phyloP scores from a whole-genome alignment of 2,888 invertebrate species.

The Crioceris asparagi region DNA sequence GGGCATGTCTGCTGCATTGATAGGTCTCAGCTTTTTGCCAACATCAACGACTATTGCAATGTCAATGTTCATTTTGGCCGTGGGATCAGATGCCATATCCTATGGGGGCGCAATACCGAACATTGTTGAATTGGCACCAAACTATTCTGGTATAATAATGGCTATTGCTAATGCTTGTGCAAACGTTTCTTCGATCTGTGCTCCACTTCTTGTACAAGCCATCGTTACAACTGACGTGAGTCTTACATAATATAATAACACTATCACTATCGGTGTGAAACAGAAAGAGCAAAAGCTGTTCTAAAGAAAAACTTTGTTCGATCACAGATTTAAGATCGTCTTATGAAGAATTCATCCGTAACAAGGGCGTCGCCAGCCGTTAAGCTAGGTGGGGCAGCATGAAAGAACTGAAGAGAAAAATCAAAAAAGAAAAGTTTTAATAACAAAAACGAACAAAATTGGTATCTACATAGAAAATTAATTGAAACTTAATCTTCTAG shows the following conservation, averaged over 20 bases:
- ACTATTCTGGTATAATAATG: conserved; percentile 73
- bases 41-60: conserved; percentile 43
- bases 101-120: conserved; percentile 66
- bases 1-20: neutral
- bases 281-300: no score
- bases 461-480: no score
- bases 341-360: no score
- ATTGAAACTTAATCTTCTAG: no score
- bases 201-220: conserved; percentile 58
- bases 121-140: conserved; percentile 75
- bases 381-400: no score
- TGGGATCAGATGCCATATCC: conserved; percentile 62
- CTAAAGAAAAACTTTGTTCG: no score
- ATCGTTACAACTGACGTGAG: conserved; percentile 57
- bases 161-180: conserved; percentile 70
- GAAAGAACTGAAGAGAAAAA: no score
- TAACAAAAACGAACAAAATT: no score
- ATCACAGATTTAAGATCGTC: no score
- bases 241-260: neutral
- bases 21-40: neutral
- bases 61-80: conserved; percentile 54
- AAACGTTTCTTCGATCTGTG: conserved; percentile 66
- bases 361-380: no score
- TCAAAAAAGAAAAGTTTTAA: no score
- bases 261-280: no score